phyloP scores from a whole-genome alignment of 2,113 vertebrate genomes.

The Thunnus maccoyii region DNA sequence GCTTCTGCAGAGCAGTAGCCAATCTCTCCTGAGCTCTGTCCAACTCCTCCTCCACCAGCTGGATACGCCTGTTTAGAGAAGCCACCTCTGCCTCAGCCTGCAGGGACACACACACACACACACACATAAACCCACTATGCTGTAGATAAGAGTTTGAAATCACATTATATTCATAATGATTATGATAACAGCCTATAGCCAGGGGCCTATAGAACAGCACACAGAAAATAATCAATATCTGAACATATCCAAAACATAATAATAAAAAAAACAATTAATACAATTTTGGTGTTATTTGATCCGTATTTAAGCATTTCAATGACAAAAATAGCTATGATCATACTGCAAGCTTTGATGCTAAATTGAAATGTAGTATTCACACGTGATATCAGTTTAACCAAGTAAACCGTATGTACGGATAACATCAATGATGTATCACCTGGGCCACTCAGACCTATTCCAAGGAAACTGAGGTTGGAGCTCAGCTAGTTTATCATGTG shows the following conservation, averaged over 20 bases:
- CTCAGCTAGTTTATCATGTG: no score
- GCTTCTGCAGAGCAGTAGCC: constrained; percentile 95
- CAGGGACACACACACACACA: constrained; percentile 1
- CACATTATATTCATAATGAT: background rate
- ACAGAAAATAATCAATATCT: background rate
- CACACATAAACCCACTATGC: constrained; percentile 5
- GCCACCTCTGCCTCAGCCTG: constrained; percentile 98
- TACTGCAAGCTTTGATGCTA: background rate
- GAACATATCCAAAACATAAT: background rate
- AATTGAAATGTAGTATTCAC: background rate
- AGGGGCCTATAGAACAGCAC: background rate
- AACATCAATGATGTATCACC: background rate
- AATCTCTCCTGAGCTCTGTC: constrained; percentile 97
- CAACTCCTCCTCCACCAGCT: constrained; percentile 98
- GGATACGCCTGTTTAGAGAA: constrained; percentile 96
- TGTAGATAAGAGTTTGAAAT: background rate
- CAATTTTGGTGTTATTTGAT: background rate
- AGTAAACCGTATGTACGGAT: no score
- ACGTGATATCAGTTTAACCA: background rate
- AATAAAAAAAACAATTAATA: background rate
- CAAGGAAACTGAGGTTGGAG: no score
- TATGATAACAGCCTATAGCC: background rate
- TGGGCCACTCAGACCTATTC: background rate
- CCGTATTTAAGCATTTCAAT: no score
- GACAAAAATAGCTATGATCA: no score